Evolutionary conservation across 1,140 invertebrate species (phyloP), one percentile per base, ranked within the genome.

Genomic region (Nephotettix cincticeps): DNA sequence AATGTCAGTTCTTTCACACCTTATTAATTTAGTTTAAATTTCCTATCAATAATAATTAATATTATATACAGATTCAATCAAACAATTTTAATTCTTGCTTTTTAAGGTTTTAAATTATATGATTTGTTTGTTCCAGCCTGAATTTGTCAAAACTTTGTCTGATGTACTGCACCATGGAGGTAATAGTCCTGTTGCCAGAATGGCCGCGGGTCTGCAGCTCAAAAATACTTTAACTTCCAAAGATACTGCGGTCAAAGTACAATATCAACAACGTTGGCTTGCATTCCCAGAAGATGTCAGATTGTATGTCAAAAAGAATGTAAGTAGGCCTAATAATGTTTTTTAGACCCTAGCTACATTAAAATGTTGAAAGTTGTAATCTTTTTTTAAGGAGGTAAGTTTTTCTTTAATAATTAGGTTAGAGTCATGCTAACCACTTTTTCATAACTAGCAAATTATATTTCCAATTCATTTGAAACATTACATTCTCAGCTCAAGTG

Each of bases 201-300:
- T 97, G 92, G 97, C 98, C 75, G 97, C 97, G 74, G 98, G 98
- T 76, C 84, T 99, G 56, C 98, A 99, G 82, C 86, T 99, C 13
- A 99, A 99, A 84, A 99, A 99, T 86, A 92, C 95, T 75, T 87
- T 99, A 25, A 98, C 96, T 64, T 97, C 98, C 65, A 99, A 99
- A 87, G 97, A 99, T 83, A 82, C 85, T 29, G 86, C 84, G 32
- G 83, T 96, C 66, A 93, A 93, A 82, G 79, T 83, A 58, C 88
- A 92, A 71, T 96, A 97, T 80, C 94, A 97, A 80, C 89, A 95
- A 73, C 83, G 96, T 78, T 99, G 98, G 98, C 86, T 98, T 14
- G 84, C 87, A 23, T 91, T 99, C 79, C 90, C 93, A 21, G 89
- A 90, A 77, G 95, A 98, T 70, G 91, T 93, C 14, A 87, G 95